A percentile compares a stretch with the other conserved stretches of the same genome.
Evolutionary conservation across 2,797 vertebrate species (phyloP).

Genomic region (Anisognathus igniventris): DNA sequence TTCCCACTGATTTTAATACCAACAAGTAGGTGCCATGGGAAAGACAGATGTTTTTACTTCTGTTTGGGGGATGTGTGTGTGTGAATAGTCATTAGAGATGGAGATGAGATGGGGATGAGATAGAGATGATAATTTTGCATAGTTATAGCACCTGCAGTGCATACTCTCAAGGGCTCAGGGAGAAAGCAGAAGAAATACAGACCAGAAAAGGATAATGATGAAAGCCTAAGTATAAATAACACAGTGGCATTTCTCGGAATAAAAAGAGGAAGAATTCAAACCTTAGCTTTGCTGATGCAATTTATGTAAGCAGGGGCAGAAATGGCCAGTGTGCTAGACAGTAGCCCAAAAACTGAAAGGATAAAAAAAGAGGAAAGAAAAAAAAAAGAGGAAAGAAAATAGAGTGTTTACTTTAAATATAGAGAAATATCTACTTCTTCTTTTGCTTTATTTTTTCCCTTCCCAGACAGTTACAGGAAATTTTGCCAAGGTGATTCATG

Average conservation of each 20-base stretch:
- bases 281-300: neutral
- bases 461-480: slow-evolving; percentile 87
- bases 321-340: neutral
- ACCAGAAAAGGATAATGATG: neutral
- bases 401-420: neutral
- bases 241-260: neutral
- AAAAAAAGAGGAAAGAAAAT: neutral
- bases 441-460: neutral
- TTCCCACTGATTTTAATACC: neutral
- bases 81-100: neutral
- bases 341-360: neutral
- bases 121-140: neutral
- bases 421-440: neutral
- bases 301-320: neutral
- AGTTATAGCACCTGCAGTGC: neutral
- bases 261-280: neutral
- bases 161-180: neutral
- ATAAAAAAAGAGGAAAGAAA: neutral
- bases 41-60: neutral
- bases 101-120: neutral
- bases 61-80: neutral
- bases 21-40: neutral
- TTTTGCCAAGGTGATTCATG: slow-evolving; percentile 84
- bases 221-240: neutral
- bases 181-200: neutral